These are phyloP conservation scores for Rhabdornis inornatus DNA, from an alignment of 2,113 vertebrate species.

Conservation along the genomic window DNA sequence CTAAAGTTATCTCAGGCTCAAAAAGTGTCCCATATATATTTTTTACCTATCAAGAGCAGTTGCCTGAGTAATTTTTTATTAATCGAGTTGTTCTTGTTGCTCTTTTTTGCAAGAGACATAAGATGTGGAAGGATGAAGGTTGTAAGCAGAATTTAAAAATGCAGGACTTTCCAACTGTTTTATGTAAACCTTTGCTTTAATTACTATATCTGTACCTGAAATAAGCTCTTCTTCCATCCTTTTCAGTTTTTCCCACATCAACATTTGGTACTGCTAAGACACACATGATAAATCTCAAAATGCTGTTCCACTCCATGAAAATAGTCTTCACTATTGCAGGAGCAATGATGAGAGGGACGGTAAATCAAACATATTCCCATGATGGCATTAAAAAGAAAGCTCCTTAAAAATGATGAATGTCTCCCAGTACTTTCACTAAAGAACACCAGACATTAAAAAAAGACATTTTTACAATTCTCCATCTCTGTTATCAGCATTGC, in stretches of 20 bases:
- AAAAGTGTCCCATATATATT: not conserved
- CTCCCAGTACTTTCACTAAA: constrained; percentile 35
- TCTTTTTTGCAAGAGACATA: not conserved
- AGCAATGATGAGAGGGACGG: not conserved
- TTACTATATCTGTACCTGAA: not conserved
- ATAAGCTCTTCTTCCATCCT: not conserved
- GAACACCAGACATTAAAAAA: constrained; percentile 26
- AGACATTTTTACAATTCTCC: constrained; percentile 44
- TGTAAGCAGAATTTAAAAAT: not conserved
- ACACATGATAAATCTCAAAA: constrained; percentile 1
- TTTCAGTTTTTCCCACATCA: not conserved
- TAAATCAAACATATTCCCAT: constrained; percentile 56
- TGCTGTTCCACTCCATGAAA: not conserved
- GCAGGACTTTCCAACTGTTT: not conserved
- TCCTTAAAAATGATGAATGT: constrained; percentile 50
- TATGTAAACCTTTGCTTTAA: not conserved
- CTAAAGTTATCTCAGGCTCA: not conserved
- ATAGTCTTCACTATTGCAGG: not conserved
- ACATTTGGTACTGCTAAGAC: not conserved
- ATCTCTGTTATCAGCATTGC: constrained; percentile 34
- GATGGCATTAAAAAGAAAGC: not conserved
- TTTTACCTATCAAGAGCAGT: not conserved
- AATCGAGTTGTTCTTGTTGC: not conserved
- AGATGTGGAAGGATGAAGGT: not conserved
- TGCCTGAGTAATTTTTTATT: not conserved